Evolutionary conservation across 2,888 invertebrate species (phyloP).

Genomic region (Caenorhabditis japonica): DNA sequence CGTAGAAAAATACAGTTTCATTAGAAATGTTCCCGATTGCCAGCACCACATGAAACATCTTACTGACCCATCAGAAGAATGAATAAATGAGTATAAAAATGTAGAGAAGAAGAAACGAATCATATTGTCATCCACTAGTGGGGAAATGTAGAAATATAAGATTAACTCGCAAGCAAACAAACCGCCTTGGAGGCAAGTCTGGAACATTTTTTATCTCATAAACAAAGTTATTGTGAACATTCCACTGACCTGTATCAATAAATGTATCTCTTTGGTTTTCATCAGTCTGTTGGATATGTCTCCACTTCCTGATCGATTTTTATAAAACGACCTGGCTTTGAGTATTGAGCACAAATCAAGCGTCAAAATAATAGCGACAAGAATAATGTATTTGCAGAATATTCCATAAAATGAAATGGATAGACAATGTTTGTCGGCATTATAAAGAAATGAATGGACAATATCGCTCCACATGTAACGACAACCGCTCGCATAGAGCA

Average conservation of each 20-base stretch:
- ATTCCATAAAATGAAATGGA: slow-evolving; percentile 27
- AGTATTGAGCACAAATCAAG: slow-evolving; percentile 9
- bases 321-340: slow-evolving; percentile 12
- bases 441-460: slow-evolving; percentile 21
- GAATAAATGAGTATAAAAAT: slow-evolving; percentile 12
- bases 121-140: slow-evolving; percentile 17
- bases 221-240: not conserved
- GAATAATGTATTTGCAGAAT: slow-evolving; percentile 27
- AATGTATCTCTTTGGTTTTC: slow-evolving; percentile 15
- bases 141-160: slow-evolving; percentile 24
- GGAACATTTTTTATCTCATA: not conserved
- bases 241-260: slow-evolving; percentile 15
- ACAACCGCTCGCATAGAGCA: slow-evolving; percentile 14
- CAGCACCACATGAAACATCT: too few species aligned
- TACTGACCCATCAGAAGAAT: slow-evolving; percentile 27
- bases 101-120: slow-evolving; percentile 24
- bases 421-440: slow-evolving; percentile 18
- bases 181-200: slow-evolving; percentile 30
- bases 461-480: slow-evolving; percentile 27
- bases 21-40: too few species aligned
- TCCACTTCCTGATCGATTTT: not conserved
- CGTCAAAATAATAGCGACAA: slow-evolving; percentile 17
- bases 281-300: slow-evolving; percentile 11
- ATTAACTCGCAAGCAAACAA: slow-evolving; percentile 24
- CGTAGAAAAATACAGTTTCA: too few species aligned